Base-by-base conservation (phyloP, 2,113 vertebrate species). In the Nesoenas mayeri region DNA sequence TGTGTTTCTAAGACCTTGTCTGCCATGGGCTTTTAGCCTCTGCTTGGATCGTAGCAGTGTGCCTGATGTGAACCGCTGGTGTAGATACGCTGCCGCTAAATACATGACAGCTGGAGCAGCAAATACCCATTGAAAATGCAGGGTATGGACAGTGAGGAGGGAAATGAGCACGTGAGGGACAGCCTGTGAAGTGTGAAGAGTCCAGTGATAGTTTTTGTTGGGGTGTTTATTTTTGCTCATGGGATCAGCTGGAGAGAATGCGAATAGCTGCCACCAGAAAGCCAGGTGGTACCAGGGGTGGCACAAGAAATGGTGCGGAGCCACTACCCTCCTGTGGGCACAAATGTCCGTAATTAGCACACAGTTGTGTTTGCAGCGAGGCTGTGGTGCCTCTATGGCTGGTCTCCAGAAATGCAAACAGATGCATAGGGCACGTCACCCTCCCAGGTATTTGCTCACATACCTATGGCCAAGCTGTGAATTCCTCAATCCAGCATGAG, bases 121-220 rank as follows among this genome's bases (percentile, higher is more conserved):
- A 69, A 71, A 58, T 9, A 6, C 10, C 11, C 11, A 7, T 67
- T 77, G 36, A 19, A 57, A 75, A 34, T 3, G 34, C 40, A 56
- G 50, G 40, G 50, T 57, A 7, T 4, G 28, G 32, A 22, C 28
- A 44, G 62, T 25, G n/a, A 24, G 47, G 50, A 31, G 51, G 56
- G 64, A 64, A 40, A 71, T 4, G 16, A 82, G 44, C 0, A 0
- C 7, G 21, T 4, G 2, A 5, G 56, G 71, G 61, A 50, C 61
- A 75, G 31, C 18, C 34, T 58, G 64, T 29, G 91, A 65, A 50
- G 18, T 9, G 29, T 18, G 19, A 9, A 57, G 42, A 78, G 50
- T 18, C 36, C 2, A 1, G 25, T 9, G 29, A 19, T 15, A 28
- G 25, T 15, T 62, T 71, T 31, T 50, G 14, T 15, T 64, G 48